Evolutionary conservation across 2,113 vertebrate species (phyloP), one percentile per base, ranked within the genome.

Genomic region (Sturnira hondurensis): DNA sequence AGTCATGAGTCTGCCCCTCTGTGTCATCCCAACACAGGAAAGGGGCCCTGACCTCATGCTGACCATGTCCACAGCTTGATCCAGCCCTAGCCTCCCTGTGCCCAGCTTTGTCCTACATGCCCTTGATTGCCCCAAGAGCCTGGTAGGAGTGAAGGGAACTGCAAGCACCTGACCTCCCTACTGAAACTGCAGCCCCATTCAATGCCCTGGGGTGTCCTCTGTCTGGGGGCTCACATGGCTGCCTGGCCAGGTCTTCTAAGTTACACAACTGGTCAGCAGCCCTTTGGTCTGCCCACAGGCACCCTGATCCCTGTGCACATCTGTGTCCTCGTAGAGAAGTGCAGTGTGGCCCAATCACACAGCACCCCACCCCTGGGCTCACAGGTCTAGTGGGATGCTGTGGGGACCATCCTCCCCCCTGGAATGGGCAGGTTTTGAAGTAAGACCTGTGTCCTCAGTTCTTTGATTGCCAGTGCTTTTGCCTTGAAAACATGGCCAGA

Each of bases 381-480:
- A 2, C 68, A 50, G 76, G 28, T 65, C 38, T 67, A 47, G n/a
- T 16, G 12, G 43, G 63, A 22, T 61, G 47, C 36, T 45, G 2
- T 19, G n/a, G 58, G 58, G 31, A 22, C 71, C 43, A 82, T 38
- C 13, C 24, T 73, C 36, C 63, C 63, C 36, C 6, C 22, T 83
- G 38, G 38, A 67, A 19, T 14, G 80, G 70, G 38, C 41, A 81
- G 28, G 8, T 88, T 16, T 80, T 90, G 31, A 88, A 88, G 11
- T 65, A 92, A 91, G 4, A 0, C 5, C 38, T 85, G 4, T 95
- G 4, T 19, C 11, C 28, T 91, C 65, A 99, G 99, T 98, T 98
- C 26, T 99, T 98, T 92, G 98, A 99, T 73, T 99, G 99, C 4
- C 92, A 98, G 73, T 97, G 99, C 73, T 99, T 99, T 98, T 98